Conservation (phyloP, 2,797 vertebrate genomes). For the Anguilla obscura region DNA sequence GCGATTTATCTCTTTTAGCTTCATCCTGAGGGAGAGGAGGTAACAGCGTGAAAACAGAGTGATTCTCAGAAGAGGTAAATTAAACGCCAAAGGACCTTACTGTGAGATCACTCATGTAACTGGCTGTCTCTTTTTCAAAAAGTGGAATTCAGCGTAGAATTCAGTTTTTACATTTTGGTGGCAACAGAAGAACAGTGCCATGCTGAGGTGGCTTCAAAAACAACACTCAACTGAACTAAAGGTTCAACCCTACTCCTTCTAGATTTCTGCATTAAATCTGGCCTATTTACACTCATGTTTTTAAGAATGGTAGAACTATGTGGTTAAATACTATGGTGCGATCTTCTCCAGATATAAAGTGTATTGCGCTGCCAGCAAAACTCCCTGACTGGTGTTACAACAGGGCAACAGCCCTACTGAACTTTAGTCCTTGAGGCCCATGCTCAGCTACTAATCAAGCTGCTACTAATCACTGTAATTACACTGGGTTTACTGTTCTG, state of each 20-base stretch:
- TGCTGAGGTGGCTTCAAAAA: neutral
- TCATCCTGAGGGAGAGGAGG: conserved; percentile 76
- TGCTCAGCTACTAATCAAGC: neutral
- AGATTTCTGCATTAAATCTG: neutral
- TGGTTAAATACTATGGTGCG: neutral
- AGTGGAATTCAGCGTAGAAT: neutral
- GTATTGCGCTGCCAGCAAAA: neutral
- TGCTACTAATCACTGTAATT: neutral
- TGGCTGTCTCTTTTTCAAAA: neutral
- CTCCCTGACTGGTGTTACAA: neutral
- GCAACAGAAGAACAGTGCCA: neutral
- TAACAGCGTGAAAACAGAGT: neutral
- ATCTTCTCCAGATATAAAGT: neutral
- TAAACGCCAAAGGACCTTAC: neutral
- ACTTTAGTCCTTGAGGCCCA: neutral
- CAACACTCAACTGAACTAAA: neutral
- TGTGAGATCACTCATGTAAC: neutral
- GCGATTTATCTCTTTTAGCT: conserved; percentile 93
- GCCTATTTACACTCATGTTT: neutral
- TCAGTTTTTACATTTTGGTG: neutral
- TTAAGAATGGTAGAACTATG: neutral
- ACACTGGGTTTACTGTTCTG: neutral
- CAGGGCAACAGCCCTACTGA: neutral
- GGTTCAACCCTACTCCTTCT: neutral
- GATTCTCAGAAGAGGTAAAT: neutral